phyloP scores from a whole-genome alignment of 2,113 vertebrate species.

The Plotosus lineatus region DNA sequence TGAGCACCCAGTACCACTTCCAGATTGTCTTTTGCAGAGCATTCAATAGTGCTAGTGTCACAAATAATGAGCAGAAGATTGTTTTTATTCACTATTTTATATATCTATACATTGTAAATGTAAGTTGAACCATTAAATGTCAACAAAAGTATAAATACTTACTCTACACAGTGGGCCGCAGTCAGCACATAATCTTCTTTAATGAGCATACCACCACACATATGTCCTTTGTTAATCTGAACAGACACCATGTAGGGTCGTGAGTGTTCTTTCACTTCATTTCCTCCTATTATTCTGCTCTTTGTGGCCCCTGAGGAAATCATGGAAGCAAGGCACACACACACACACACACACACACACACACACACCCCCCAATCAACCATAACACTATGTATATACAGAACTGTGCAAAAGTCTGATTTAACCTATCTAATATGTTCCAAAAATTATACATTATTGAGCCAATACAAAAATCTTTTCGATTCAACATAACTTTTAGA shows the following conservation, averaged over 20 bases:
- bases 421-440: too few species aligned
- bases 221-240: slow-evolving; percentile 23
- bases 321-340: neutral
- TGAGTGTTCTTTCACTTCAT: slow-evolving; percentile 41
- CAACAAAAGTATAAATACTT: slow-evolving; percentile 4
- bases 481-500: too few species aligned
- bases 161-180: slow-evolving; percentile 49
- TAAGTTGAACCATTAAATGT: too few species aligned
- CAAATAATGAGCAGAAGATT: neutral
- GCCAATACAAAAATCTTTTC: too few species aligned
- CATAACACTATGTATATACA: too few species aligned
- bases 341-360: neutral
- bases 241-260: slow-evolving; percentile 49
- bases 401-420: too few species aligned
- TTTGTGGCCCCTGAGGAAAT: slow-evolving; percentile 21
- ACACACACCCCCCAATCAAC: too few species aligned
- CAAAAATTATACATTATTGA: too few species aligned
- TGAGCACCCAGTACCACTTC: slow-evolving; percentile 52
- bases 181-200: slow-evolving; percentile 46
- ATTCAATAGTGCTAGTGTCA: neutral
- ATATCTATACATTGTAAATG: too few species aligned
- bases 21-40: neutral
- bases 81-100: neutral
- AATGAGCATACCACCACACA: slow-evolving; percentile 47
- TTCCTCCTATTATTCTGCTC: slow-evolving; percentile 40